A percentile compares a stretch with the other conserved stretches of the same genome.
Evolutionary conservation across 2,113 vertebrate genomes (phyloP).

Genomic region (Salvelinus sp.): DNA sequence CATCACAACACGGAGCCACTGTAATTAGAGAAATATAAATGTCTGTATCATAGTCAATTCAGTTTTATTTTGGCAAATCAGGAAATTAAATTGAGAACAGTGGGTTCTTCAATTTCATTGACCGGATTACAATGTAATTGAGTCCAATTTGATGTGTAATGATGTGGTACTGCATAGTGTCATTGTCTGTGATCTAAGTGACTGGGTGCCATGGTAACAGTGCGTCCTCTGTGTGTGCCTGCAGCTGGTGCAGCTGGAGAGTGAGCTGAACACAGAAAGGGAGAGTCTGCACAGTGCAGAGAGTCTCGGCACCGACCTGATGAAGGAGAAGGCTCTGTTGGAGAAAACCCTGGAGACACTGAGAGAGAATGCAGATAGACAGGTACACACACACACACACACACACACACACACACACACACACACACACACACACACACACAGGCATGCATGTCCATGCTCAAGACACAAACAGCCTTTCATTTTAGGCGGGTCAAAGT

Average conservation of each 20-base stretch:
- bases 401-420: slow-evolving; percentile 1
- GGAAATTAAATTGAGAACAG: not conserved
- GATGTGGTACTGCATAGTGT: not conserved
- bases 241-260: slow-evolving; percentile 88
- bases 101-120: not conserved
- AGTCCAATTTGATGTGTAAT: no score
- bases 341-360: slow-evolving; percentile 92
- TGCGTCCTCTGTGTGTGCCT: slow-evolving; percentile 24
- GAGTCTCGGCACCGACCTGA: slow-evolving; percentile 87
- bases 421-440: not conserved
- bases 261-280: slow-evolving; percentile 83
- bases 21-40: no score
- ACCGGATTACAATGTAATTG: not conserved
- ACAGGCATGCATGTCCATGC: not conserved
- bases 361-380: slow-evolving; percentile 91
- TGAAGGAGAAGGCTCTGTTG: slow-evolving; percentile 95
- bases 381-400: slow-evolving; percentile 69
- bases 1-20: no score
- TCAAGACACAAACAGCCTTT: not conserved
- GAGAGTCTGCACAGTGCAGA: slow-evolving; percentile 86
- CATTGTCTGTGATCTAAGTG: not conserved
- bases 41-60: no score
- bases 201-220: not conserved
- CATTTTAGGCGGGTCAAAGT: no score
- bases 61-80: no score